Conservation (phyloP, 2,888 invertebrate species). For the Chrysina gloriosa region DNA sequence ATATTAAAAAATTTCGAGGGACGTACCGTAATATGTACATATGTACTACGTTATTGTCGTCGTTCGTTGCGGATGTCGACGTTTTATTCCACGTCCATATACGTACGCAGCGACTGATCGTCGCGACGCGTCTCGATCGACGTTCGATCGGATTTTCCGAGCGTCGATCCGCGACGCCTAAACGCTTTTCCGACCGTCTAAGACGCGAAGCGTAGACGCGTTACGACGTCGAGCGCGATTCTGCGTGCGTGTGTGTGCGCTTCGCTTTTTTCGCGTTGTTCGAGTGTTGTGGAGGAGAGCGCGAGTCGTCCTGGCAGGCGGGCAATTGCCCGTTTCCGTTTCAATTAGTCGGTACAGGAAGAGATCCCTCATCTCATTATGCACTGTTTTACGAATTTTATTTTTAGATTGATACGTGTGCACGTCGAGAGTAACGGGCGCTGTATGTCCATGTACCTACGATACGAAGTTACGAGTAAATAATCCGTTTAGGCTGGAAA, state of each 20-base stretch:
- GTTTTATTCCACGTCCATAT: not conserved
- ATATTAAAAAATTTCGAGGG: conserved; percentile 9
- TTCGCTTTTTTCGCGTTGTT: conserved; percentile 3
- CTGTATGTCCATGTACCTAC: not conserved
- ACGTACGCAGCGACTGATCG: not conserved
- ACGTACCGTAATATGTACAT: not conserved
- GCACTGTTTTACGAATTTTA: conserved; percentile 66
- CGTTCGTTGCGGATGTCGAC: conserved; percentile 15
- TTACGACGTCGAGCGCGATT: conserved; percentile 5
- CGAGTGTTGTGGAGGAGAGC: conserved; percentile 52
- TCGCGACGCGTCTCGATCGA: not conserved
- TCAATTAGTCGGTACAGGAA: conserved; percentile 65
- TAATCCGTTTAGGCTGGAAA: too few relatives aligned
- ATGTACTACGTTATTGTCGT: not conserved
- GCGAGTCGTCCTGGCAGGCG: conserved; percentile 62
- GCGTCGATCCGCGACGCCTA: not conserved
- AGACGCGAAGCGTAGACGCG: not conserved
- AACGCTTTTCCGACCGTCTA: too few relatives aligned
- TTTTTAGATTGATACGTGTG: conserved; percentile 59
- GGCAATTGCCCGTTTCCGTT: conserved; percentile 66
- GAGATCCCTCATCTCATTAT: conserved; percentile 67
- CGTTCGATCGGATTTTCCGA: not conserved
- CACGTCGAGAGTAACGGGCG: conserved; percentile 4
- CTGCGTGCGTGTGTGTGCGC: conserved; percentile 16
- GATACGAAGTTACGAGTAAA: too few relatives aligned